Base-by-base conservation (phyloP, 2,888 invertebrate species). In the Scaptomyza reducta region DNA sequence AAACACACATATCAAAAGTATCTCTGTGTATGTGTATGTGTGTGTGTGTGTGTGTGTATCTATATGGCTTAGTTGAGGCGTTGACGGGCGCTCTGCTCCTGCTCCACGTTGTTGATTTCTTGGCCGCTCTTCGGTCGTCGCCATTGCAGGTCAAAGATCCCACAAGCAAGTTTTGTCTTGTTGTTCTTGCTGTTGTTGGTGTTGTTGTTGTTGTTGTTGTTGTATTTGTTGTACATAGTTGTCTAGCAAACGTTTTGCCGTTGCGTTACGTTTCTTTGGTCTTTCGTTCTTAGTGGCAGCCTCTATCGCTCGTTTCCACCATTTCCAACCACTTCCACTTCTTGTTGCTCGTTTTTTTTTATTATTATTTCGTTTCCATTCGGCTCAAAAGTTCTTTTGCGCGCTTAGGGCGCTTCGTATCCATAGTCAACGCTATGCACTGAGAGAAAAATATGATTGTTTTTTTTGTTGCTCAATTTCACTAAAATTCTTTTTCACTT, bases 141-240 rank as follows among this genome's bases (percentile, higher is more conserved):
- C 88, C 83, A 88, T 75, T 69, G 71, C 80, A 89, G 91, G 91
- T 90, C 90, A 90, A 90, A 90, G 90, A 90, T 90, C 90, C 90
- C 87, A 79, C 87, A 84, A 83, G 82, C 82, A 65, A 84, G 82
- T 83, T 83, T 87, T 49, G 22, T 47, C 31, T 47, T 47, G 31
- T 16, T 29, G 46, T 11, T 46, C 18, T 44, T 25, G 16, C 4
- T 47, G 47, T 47, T 47, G 16, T 16, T 29, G 16, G 22, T 47
- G 47, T 47, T 47, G 16, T 16, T 29, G 29, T 4, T 46, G 41
- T 42, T 25, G 42, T 42, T 42, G 22, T 22, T 22, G 40, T 16
- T 40, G 40, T 14, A 38, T 7, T 47, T 29, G 16, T 31, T 33
- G 49, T 40, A 40, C 40, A 40, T 40, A 40, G 42, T 50, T 81